Evolutionary conservation across 2,888 invertebrate species (phyloP), one percentile per base, ranked within the genome.

Genomic region (Chromoteleia sp.): DNA sequence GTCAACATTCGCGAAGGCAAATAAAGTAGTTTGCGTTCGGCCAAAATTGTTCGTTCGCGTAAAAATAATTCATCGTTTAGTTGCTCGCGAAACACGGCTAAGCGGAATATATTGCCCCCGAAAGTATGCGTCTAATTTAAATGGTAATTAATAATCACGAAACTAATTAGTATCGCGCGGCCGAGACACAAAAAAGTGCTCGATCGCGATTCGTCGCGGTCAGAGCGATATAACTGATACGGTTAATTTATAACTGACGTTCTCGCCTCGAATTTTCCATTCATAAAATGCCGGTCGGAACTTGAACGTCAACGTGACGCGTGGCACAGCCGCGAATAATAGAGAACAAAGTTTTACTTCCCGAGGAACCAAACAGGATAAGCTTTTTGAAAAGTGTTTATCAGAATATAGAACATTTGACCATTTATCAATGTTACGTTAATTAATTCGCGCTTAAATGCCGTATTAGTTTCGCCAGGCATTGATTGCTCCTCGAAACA

Each of bases 141-240:
- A 59, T 59, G 12, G 12, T 25, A 41, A 59, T 61, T 45, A 45
- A 30, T 45, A 45, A 61, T 30, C n/a, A 12, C 30, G 14, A 2
- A 30, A 30, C 30, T 59, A 59, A 59, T 59, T 59, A 43, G 12
- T 59, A 43, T 19, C 19, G 36, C n/a, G 36, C 3, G 36, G 10
- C n/a, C 1, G 1, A n/a, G n/a, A 36, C 54, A 4, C 7, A 39
- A 68, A 21, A n/a, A 41, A 41, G 43, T 33, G 21, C 43, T 19
- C 12, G 12, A 36, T 43, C 41, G 15, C 41, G 41, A 14, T 41
- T 41, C 41, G 4, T 7, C 58, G 30, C 14, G 30, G 17, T 21
- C 15, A 15, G 50, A 52, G 39, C 12, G 5, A 39, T 29, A 17
- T 70, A 71, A 71, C 50, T 71, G 71, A 71, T 71, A 71, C 41